Base-by-base conservation (phyloP, 2,888 invertebrate species). In the Apamea crenata region DNA sequence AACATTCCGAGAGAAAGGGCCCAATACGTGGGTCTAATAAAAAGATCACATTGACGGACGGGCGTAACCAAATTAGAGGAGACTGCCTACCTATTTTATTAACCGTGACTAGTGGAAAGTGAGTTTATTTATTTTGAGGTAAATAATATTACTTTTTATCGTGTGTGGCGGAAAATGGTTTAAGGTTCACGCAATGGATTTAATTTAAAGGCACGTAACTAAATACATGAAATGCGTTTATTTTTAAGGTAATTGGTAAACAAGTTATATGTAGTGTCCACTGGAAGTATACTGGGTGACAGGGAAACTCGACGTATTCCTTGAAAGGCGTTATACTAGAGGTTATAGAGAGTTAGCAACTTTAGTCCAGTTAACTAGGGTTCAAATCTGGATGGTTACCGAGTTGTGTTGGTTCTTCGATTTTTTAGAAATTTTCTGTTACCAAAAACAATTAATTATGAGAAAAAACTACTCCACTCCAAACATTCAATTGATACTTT, bases 41-140 rank as follows among this genome's bases (percentile, higher is more conserved):
- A 85, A 83, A 85, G 70, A 76, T 81, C 79, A 63, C 69, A 18
- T 61, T 86, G 84, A 80, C 70, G 78, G 76, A 75, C 77, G 61
- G 73, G 36, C 25, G 74, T 82, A 86, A 87, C 84, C 72, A 81
- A 87, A 87, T 87, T 87, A 86, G 66, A 81, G 68, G 78, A 84
- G 87, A 69, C 71, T 53, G 40, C 44, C 56, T 70, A 12, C 36
- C 65, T 63, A 59, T 72, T 78, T 77, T 80, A 86, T 84, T 87
- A 81, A 80, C 65, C 56, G n/a, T 16, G 36, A 14, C 32, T 79
- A 78, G 78, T 36, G 78, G 40, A 67, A 70, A 67, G 44, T 67
- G 50, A 32, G 36, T 67, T n/a, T 65, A 65, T 47, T 68, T n/a
- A n/a, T n/a, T n/a, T n/a, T 7, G 14, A 32, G 8, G 47, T 25